Evolutionary conservation across 1,140 invertebrate genomes (phyloP).

Genomic region (Caenorhabditis briggsae): DNA sequence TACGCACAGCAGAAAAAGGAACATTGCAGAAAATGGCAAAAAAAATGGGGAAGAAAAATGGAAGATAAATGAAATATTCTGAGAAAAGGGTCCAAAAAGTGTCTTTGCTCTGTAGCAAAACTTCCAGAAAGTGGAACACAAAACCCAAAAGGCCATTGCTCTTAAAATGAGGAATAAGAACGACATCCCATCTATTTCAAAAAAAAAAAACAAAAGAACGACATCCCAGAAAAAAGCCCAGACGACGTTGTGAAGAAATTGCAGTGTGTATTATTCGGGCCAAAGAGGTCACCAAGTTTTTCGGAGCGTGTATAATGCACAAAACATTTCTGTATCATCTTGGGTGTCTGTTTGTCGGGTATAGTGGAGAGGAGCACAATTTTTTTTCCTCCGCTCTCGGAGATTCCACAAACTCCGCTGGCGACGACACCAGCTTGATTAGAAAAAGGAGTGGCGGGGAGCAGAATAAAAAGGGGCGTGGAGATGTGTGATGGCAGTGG

Average conservation of each 20-base stretch:
- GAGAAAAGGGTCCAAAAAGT: neutral
- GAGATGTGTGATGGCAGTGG: no score
- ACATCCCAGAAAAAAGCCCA: conserved; percentile 13
- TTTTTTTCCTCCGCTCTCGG: neutral
- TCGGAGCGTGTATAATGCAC: conserved; percentile 48
- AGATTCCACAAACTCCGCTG: no score
- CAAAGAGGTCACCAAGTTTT: conserved; percentile 52
- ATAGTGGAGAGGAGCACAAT: neutral
- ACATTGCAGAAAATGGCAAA: conserved; percentile 36
- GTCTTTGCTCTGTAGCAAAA: neutral
- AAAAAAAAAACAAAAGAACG: conserved; percentile 18
- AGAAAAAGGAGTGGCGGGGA: neutral
- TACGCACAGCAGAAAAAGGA: conserved; percentile 17
- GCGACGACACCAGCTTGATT: conserved; percentile 39
- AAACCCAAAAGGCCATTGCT: no score
- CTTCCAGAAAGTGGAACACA: no score
- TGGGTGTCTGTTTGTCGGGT: neutral
- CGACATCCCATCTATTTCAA: conserved; percentile 17
- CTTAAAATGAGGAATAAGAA: neutral
- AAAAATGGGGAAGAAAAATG: neutral
- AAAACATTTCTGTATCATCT: conserved; percentile 56
- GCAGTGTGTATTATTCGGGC: conserved; percentile 26
- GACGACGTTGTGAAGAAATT: neutral
- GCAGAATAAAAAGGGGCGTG: neutral
- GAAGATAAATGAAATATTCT: conserved; percentile 36